These are phyloP conservation scores for Mylabris sibirica DNA, from an alignment of 2,888 invertebrate species.

Conservation along the genomic window DNA sequence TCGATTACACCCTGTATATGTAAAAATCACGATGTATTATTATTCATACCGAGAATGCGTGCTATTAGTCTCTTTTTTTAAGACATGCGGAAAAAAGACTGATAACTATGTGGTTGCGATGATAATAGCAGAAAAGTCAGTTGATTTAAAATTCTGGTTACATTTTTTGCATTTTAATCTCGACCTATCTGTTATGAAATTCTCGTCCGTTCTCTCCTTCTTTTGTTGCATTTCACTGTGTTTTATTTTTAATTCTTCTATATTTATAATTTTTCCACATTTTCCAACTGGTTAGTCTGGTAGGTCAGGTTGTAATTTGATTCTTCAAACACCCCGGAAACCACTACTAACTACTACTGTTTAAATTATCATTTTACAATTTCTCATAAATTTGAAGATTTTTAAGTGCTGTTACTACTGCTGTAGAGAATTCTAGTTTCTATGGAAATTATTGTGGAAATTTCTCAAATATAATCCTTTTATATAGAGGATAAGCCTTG, in stretches of 20 bases:
- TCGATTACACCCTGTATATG: too few species aligned
- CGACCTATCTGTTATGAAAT: neutral
- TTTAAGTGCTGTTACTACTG: neutral
- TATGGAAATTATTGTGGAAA: neutral
- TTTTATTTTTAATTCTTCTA: neutral
- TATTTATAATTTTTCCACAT: neutral
- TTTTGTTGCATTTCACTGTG: constrained; percentile 2
- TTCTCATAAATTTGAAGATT: neutral
- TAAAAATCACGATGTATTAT: constrained; percentile 12
- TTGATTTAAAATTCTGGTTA: constrained; percentile 10
- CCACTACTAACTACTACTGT: neutral
- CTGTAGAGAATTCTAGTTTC: neutral
- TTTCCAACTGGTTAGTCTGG: neutral
- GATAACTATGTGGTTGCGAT: neutral
- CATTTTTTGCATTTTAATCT: constrained; percentile 15
- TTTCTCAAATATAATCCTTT: neutral
- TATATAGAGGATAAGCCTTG: neutral
- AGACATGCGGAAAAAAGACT: neutral
- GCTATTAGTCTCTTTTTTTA: neutral
- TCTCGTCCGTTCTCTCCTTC: neutral
- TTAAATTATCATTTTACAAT: neutral
- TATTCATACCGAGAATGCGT: constrained; percentile 5
- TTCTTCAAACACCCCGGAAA: neutral
- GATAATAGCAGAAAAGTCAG: neutral
- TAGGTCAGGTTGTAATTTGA: neutral